These are phyloP conservation scores for Furcula furcula DNA, from an alignment of 2,888 invertebrate species.

Conservation along the genomic window DNA sequence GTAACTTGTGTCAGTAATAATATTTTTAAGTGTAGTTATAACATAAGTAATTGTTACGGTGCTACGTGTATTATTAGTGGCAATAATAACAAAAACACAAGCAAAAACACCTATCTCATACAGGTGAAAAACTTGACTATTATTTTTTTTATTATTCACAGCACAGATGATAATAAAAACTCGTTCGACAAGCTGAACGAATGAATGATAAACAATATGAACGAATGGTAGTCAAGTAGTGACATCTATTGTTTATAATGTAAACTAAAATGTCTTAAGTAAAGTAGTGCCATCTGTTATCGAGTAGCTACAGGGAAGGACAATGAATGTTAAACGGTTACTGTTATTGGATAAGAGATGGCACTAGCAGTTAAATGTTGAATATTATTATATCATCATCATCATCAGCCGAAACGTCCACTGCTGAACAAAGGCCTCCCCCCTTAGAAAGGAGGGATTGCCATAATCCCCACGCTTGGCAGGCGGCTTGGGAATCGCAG, in stretches of 20 bases:
- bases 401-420: no score
- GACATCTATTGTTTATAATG: constrained; percentile 34
- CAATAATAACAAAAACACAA: constrained; percentile 28
- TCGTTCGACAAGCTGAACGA: constrained; percentile 7
- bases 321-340: no score
- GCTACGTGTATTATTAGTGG: background rate
- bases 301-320: constrained; percentile 9
- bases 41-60: no score
- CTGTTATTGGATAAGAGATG: constrained; percentile 40
- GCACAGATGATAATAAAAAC: constrained; percentile 15
- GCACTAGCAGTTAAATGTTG: no score
- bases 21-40: no score
- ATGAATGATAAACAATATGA: background rate
- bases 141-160: constrained; percentile 3
- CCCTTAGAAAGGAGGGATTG: no score
- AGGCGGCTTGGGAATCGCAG: no score
- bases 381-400: no score
- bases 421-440: no score
- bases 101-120: constrained; percentile 37
- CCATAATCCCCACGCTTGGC: no score
- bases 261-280: no score
- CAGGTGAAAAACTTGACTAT: constrained; percentile 25
- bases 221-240: constrained; percentile 3
- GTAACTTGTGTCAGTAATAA: background rate
- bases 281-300: constrained; percentile 21